Evolutionary conservation across 2,888 invertebrate genomes (phyloP).

Genomic region (Electrophaes corylata): DNA sequence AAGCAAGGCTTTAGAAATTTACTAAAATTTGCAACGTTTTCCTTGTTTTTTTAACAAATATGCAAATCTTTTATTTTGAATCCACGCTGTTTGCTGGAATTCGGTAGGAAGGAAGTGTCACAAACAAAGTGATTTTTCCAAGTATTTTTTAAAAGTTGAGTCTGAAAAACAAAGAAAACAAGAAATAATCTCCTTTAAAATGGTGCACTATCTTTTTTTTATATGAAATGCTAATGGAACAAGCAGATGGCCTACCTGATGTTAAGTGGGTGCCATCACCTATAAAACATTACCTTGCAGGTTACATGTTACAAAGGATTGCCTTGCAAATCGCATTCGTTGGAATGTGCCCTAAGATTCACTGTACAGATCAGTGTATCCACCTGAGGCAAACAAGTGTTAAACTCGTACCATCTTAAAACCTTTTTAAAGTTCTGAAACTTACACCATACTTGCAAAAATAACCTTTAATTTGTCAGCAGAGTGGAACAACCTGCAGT

Average conservation of each 20-base stretch:
- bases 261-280: too few species aligned
- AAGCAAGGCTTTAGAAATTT: not conserved
- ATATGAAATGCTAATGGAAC: too few species aligned
- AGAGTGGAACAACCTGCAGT: slow-evolving; percentile 44
- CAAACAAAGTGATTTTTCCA: not conserved
- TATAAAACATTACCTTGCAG: too few species aligned
- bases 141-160: not conserved
- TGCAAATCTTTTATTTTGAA: not conserved
- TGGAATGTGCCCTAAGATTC: too few species aligned
- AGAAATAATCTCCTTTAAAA: too few species aligned
- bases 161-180: too few species aligned
- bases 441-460: slow-evolving; percentile 23
- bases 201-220: too few species aligned
- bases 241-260: too few species aligned
- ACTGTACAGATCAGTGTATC: too few species aligned
- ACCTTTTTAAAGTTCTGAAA: not conserved
- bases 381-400: too few species aligned
- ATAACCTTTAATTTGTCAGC: slow-evolving; percentile 41
- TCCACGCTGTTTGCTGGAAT: not conserved
- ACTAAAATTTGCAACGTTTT: slow-evolving; percentile 1
- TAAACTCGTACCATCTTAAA: not conserved
- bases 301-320: too few species aligned
- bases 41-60: slow-evolving; percentile 6
- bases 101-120: not conserved
- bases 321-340: too few species aligned